Conservation (phyloP, 2,888 invertebrate species). For the Buathra laborator region DNA sequence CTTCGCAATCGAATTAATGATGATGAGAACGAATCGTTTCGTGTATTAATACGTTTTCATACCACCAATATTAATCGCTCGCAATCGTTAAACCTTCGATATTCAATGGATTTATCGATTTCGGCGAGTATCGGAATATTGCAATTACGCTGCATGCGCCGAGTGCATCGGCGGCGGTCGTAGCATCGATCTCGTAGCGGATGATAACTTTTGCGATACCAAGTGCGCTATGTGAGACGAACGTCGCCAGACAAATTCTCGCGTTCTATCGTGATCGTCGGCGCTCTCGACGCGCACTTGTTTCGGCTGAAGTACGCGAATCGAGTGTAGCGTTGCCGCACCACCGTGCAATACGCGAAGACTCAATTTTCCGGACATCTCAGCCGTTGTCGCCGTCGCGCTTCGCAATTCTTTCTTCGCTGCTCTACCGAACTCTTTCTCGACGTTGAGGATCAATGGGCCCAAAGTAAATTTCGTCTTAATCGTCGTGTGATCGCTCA, state of each 20-base stretch:
- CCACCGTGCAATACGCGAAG: constrained; percentile 92
- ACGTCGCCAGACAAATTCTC: constrained; percentile 93
- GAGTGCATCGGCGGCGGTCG: constrained; percentile 85
- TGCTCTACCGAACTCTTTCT: constrained; percentile 92
- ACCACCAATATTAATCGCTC: constrained; percentile 6
- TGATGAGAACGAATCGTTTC: constrained; percentile 36
- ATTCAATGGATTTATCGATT: constrained; percentile 15
- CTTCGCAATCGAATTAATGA: constrained; percentile 5
- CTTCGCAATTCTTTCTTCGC: constrained; percentile 93
- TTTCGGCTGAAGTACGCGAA: constrained; percentile 94
- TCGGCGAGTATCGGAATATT: constrained; percentile 1
- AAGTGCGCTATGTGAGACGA: constrained; percentile 94
- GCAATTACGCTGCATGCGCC: constrained; percentile 41
- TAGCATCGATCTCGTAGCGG: constrained; percentile 88
- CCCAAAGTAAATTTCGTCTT: constrained; percentile 93
- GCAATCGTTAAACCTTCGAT: constrained; percentile 15
- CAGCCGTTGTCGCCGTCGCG: constrained; percentile 94
- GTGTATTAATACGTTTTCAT: neutral
- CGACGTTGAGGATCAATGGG: constrained; percentile 92
- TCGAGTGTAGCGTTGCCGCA: constrained; percentile 93
- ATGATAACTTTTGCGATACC: constrained; percentile 92
- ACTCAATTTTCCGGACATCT: constrained; percentile 93
- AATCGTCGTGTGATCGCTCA: constrained; percentile 93
- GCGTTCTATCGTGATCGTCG: constrained; percentile 93
- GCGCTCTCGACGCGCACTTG: constrained; percentile 94